These are phyloP conservation scores for Vidua chalybeata DNA, from an alignment of 2,113 vertebrate genomes.

Conservation along the genomic window DNA sequence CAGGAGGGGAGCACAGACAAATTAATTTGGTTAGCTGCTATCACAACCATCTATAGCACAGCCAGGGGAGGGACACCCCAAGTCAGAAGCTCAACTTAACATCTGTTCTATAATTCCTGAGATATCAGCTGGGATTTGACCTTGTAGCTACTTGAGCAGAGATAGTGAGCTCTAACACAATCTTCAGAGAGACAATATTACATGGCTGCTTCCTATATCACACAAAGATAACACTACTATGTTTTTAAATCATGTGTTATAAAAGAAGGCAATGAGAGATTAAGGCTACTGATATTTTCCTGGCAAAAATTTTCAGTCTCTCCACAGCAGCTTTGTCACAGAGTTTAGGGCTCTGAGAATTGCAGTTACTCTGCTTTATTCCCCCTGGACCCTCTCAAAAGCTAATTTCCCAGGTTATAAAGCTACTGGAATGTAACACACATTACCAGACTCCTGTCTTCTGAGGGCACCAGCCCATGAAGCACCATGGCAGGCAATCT, in stretches of 20 bases:
- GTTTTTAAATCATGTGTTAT: neutral
- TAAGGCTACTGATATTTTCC: neutral
- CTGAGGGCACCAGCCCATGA: neutral
- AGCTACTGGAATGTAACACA: fast-evolving
- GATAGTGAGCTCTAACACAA: neutral
- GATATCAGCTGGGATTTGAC: neutral
- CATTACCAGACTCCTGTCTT: neutral
- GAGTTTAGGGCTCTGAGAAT: neutral
- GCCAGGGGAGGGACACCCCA: neutral
- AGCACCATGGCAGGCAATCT: neutral
- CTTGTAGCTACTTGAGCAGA: neutral
- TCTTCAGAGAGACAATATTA: neutral
- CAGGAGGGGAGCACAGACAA: neutral
- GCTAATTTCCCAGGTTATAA: neutral
- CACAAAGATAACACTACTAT: neutral
- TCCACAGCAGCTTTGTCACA: neutral
- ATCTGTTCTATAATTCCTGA: neutral
- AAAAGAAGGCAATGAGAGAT: neutral
- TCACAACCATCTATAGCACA: neutral
- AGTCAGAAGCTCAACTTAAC: neutral
- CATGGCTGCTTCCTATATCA: neutral
- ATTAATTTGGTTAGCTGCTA: neutral
- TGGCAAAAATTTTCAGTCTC: neutral
- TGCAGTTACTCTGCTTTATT: neutral
- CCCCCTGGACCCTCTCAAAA: neutral